Evolutionary conservation across 2,113 vertebrate species (phyloP), one percentile per base, ranked within the genome.

Genomic region (Enhydra lutris): DNA sequence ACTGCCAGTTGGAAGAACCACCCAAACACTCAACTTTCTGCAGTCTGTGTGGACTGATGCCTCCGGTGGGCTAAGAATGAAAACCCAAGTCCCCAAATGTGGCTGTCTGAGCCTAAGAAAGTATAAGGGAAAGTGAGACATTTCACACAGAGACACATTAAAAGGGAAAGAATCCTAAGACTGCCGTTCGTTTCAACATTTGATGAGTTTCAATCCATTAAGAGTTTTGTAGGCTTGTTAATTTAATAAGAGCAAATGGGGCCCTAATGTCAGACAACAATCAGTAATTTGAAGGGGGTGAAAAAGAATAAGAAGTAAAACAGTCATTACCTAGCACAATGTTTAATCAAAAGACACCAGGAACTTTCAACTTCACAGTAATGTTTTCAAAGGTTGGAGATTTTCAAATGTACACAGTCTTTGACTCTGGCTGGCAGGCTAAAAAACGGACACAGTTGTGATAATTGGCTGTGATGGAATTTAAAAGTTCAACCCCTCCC

Each of bases 201-300:
- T 98, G 98, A 98, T 98, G 98, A 98, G 97, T 98, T 98, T 97
- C 93, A 97, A 98, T 97, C 98, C 98, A 98, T 99, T 98, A 98
- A 98, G 98, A 97, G 97, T 98, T 98, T 98, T 98, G 63, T 95
- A 98, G 97, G 97, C 98, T 98, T 98, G 98, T 98, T 99, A 98
- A 98, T 98, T 98, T 98, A 98, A 97, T 98, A 98, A 98, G 98
- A 97, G 97, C 95, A 94, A 95, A 98, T 97, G 96, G 98, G 96
- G 79, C 97, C 96, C 97, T 98, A 98, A 97, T 98, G 98, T 99
- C 98, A 98, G 98, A 98, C 98, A 98, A 99, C 98, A 98, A 98
- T 98, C 98, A 98, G 98, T 98, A 98, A 99, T 99, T 98, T 98
- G 97, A 98, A 98, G 95, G 85, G 65, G 85, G 65, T 34, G 57